Base-by-base conservation (phyloP, 2,113 vertebrate species). In the Drymodes brunneopygia region DNA sequence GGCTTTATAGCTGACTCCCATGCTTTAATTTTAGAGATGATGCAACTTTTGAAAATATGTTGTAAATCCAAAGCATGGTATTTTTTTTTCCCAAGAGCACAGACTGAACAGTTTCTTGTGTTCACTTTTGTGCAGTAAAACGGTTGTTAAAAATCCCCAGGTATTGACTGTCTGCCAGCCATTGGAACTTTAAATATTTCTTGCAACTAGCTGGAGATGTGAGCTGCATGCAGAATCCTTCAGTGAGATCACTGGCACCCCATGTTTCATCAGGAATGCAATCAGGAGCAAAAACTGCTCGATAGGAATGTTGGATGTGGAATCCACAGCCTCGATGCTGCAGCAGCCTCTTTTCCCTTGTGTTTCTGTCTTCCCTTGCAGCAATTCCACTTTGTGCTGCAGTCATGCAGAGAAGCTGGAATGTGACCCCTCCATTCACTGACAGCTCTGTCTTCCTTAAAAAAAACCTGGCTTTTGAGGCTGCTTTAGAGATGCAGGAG, bases 211-310 rank as follows among this genome's bases (percentile, higher is more conserved):
- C 48, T 70, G 44, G 58, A 79, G 73, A 64, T 81, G 70, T 94
- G 95, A 91, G 81, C 78, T 86, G 91, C 91, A 88, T 92, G 81
- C 83, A 84, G 22, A 94, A 47, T 45, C 61, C 86, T 88, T 92
- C 73, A 7, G 53, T 25, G 88, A 81, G 58, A 57, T 86, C 58
- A 11, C 74, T 87, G 83, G 44, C 80, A 62, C 78, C 75, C 95
- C 62, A 16, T 0, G 1, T 90, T 73, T 72, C 12, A 5, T 70
- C 70, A 86, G 81, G 75, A 94, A 77, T 78, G 79, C 42, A 35
- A 0, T 89, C 71, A 62, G 74, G 50, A 42, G 66, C 51, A 11
- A 28, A 54, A 81, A 72, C 15, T 5, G 5, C 87, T 96, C 3
- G 0, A 38, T 50, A 58, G 83, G 64, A 73, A 79, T 53, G 69